phyloP scores from a whole-genome alignment of 2,888 invertebrate genomes.

The Zaprionus bogoriensis region DNA sequence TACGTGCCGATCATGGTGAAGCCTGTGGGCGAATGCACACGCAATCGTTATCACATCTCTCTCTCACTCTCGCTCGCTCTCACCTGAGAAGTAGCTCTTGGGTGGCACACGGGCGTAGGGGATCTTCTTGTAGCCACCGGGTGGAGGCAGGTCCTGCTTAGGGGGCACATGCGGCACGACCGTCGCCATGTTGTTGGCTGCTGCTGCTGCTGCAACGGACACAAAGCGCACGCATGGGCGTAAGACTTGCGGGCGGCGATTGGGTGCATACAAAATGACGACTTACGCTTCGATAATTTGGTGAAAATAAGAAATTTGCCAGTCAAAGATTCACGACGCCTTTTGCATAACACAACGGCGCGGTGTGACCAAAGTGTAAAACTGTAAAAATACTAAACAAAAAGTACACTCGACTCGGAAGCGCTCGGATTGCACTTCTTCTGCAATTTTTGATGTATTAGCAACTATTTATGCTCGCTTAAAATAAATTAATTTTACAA shows the following conservation, averaged over 20 bases:
- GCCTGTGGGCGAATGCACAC: constrained; percentile 83
- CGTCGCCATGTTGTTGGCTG: constrained; percentile 61
- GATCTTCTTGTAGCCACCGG: constrained; percentile 93
- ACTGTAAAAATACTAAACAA: constrained; percentile 16
- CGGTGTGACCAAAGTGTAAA: constrained; percentile 41
- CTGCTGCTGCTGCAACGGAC: constrained; percentile 30
- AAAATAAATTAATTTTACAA: neutral
- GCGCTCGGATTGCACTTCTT: neutral
- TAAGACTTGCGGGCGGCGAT: neutral
- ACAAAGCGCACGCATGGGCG: neutral
- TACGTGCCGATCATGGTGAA: constrained; percentile 86
- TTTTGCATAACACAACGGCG: constrained; percentile 77
- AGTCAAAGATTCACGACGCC: constrained; percentile 64
- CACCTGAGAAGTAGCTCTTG: constrained; percentile 88
- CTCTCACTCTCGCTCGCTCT: neutral
- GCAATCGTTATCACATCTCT: too few species aligned
- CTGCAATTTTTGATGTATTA: neutral
- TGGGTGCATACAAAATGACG: neutral
- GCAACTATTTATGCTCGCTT: neutral
- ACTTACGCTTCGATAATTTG: constrained; percentile 51
- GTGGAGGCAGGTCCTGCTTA: constrained; percentile 96
- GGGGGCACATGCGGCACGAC: constrained; percentile 79
- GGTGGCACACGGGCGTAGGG: constrained; percentile 88
- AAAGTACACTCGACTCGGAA: neutral
- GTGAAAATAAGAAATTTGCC: constrained; percentile 32